Percentiles rank a stretch among this genome's conserved stretches.
Evolutionary conservation across 2,888 invertebrate genomes (phyloP).

Genomic region (Meteorus cinctellus): DNA sequence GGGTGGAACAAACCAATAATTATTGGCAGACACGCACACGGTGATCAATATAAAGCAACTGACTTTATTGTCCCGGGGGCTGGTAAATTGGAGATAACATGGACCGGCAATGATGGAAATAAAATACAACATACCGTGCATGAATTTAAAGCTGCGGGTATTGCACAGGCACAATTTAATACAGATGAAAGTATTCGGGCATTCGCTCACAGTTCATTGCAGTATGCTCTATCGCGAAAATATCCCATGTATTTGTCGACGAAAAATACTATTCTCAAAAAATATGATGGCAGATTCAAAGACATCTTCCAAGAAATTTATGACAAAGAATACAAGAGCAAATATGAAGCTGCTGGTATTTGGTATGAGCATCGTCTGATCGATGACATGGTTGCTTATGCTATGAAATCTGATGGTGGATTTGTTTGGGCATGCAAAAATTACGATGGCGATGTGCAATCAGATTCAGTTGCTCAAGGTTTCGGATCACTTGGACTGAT

Average conservation of each 20-base stretch:
- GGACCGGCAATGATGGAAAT: slow-evolving; percentile 80
- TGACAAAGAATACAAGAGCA: slow-evolving; percentile 87
- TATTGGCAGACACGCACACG: slow-evolving; percentile 98
- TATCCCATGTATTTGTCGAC: slow-evolving; percentile 96
- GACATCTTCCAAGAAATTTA: slow-evolving; percentile 98
- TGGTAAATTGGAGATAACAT: slow-evolving; percentile 90
- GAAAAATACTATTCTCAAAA: slow-evolving; percentile 97
- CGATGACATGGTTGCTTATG: slow-evolving; percentile 99
- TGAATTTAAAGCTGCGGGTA: slow-evolving; percentile 90
- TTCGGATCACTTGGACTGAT: slow-evolving; percentile 97
- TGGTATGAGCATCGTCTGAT: slow-evolving; percentile 99
- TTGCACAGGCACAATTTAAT: slow-evolving; percentile 97
- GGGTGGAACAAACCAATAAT: slow-evolving; percentile 98
- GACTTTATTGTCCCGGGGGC: slow-evolving; percentile 95
- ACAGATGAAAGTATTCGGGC: slow-evolving; percentile 94
- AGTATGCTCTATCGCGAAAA: slow-evolving; percentile 88
- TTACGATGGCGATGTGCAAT: slow-evolving; percentile 99
- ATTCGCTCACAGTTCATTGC: slow-evolving; percentile 96
- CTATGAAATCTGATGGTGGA: slow-evolving; percentile 98
- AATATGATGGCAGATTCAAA: slow-evolving; percentile 97
- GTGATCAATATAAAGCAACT: slow-evolving; percentile 97
- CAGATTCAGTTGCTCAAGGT: slow-evolving; percentile 98
- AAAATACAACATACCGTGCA: slow-evolving; percentile 85
- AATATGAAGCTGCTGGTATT: slow-evolving; percentile 89
- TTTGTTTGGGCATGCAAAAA: slow-evolving; percentile 99